A percentile compares a stretch with the other conserved stretches of the same genome.
Conservation (phyloP, 2,888 invertebrate species). For the Drosophila pseudotakahashii region DNA sequence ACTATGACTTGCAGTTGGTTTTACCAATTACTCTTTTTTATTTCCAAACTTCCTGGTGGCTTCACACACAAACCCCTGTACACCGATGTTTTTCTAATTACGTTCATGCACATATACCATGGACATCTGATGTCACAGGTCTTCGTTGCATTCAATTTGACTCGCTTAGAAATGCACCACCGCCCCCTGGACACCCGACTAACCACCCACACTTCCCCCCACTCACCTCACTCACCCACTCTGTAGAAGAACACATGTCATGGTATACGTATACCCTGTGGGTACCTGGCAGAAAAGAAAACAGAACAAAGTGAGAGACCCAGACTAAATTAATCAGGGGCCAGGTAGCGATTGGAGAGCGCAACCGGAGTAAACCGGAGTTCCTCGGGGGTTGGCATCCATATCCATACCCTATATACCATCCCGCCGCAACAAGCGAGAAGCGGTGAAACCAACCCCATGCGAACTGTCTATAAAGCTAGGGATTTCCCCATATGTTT, state of each 20-base stretch:
- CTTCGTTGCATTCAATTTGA: constrained; percentile 38
- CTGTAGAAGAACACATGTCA: constrained; percentile 29
- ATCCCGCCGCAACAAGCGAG: constrained; percentile 3
- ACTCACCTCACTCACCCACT: constrained; percentile 1
- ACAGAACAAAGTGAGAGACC: constrained; percentile 44
- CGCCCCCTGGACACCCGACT: constrained; percentile 2
- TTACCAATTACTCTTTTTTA: constrained; percentile 19
- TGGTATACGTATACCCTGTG: constrained; percentile 28
- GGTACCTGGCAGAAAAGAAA: constrained; percentile 37
- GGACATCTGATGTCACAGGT: constrained; percentile 28
- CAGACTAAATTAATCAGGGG: constrained; percentile 48
- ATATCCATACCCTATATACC: not conserved
- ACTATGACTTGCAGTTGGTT: constrained; percentile 15
- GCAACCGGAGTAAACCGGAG: constrained; percentile 18
- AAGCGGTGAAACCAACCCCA: constrained; percentile 23
- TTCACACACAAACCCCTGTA: constrained; percentile 11
- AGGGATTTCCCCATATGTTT: constrained; percentile 12
- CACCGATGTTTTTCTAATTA: constrained; percentile 34
- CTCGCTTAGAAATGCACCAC: constrained; percentile 35
- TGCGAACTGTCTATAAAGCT: constrained; percentile 2
- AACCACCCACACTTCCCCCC: constrained; percentile 2
- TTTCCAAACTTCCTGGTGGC: constrained; percentile 17
- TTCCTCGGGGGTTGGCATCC: constrained; percentile 36
- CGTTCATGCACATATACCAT: constrained; percentile 12
- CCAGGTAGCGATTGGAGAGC: constrained; percentile 43